Evolutionary conservation across 2,113 vertebrate genomes (phyloP), one percentile per base, ranked within the genome.

Genomic region (Laterallus jamaicensis): DNA sequence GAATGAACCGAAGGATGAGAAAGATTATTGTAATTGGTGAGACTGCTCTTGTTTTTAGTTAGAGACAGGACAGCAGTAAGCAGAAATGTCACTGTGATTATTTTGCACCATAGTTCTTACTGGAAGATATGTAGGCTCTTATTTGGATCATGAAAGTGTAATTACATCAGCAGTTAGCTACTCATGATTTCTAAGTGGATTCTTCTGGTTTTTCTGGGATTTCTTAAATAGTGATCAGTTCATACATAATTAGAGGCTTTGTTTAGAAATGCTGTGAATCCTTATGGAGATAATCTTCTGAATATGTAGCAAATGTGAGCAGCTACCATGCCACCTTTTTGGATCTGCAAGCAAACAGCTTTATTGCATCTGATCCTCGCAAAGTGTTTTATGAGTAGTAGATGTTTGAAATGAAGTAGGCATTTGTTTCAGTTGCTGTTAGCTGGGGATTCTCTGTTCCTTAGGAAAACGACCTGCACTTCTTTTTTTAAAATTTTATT

Each of bases 1-100:
- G 71, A 93, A 83, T 74, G 92, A 91, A 67, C 40, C 69, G 74
- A 80, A 85, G 90, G 88, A 67, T 92, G 92, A 88, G 85, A 70
- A 69, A 76, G 71, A 75, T 96, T 69, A 50, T 91, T 92, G 10
- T 90, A 92, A 88, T 82, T 94, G 79, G 70, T 91, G 93, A 44
- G 86, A 73, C 35, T 64, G 32, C 20, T 59, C 47, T 56, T 37
- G 68, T 37, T 91, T 87, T 95, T 82, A 78, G 60, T 64, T 88
- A 15, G 37, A 69, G 64, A 50, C 35, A 55, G 75, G 63, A 86
- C 52, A 82, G 79, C 64, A 95, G 82, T 74, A 86, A 59, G 56
- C 82, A 96, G 92, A 94, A 94, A 90, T 90, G 92, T 93, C 92
- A 85, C 11, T 70, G 82, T 85, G 90, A 96, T 86, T 94, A 74